Evolutionary conservation across 1,140 invertebrate genomes (phyloP).

Genomic region (Prorops nasuta): DNA sequence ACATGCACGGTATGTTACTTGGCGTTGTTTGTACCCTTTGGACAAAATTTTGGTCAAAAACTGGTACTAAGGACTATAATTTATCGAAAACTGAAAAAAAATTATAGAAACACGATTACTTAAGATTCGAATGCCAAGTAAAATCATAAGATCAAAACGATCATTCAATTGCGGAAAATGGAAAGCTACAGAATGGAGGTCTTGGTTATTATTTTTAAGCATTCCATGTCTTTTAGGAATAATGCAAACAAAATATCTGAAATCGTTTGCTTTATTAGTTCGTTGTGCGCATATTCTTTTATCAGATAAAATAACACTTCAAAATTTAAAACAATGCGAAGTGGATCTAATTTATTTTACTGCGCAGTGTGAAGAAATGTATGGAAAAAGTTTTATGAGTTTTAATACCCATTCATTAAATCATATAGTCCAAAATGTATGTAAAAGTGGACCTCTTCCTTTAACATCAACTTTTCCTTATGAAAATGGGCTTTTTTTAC

Average conservation of each 20-base stretch:
- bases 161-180: background rate
- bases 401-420: slow-evolving; percentile 20
- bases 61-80: background rate
- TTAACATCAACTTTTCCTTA: slow-evolving; percentile 22
- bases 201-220: slow-evolving; percentile 18
- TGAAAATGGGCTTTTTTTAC: too few relatives aligned
- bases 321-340: slow-evolving; percentile 22
- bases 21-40: slow-evolving; percentile 23
- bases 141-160: slow-evolving; percentile 14
- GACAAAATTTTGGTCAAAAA: slow-evolving; percentile 2
- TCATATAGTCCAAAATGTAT: slow-evolving; percentile 16
- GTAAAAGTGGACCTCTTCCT: slow-evolving; percentile 14
- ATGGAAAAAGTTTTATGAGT: slow-evolving; percentile 13
- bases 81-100: background rate
- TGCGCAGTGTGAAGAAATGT: slow-evolving; percentile 11
- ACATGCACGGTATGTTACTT: slow-evolving; percentile 25
- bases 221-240: slow-evolving; percentile 11
- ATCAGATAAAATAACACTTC: slow-evolving; percentile 14
- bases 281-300: slow-evolving; percentile 20
- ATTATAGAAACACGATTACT: slow-evolving; percentile 8
- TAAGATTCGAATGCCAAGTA: slow-evolving; percentile 8
- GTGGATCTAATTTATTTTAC: slow-evolving; percentile 11
- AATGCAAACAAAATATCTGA: slow-evolving; percentile 11
- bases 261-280: slow-evolving; percentile 15
- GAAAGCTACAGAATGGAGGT: slow-evolving; percentile 19